Evolutionary conservation across 2,113 vertebrate genomes (phyloP).

Genomic region (Eublepharis macularius): DNA sequence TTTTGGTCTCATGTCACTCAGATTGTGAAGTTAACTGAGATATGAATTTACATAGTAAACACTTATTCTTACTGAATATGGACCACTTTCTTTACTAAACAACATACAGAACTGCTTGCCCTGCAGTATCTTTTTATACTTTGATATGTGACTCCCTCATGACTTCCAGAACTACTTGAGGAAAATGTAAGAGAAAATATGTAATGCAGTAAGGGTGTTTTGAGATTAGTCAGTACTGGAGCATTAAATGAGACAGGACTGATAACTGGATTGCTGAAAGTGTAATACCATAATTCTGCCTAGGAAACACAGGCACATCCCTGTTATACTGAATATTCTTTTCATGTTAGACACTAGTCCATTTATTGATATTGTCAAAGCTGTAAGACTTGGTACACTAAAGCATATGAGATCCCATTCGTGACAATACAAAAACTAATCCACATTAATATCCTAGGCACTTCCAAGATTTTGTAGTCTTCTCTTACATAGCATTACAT

Average conservation of each 20-base stretch:
- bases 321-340: background rate
- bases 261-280: background rate
- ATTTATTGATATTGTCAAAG: background rate
- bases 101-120: background rate
- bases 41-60: rapidly evolving
- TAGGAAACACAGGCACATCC: too few relatives aligned
- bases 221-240: background rate
- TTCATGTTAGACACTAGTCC: background rate
- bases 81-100: background rate
- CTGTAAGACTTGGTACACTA: background rate
- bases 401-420: background rate
- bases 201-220: background rate
- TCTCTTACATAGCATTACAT: background rate
- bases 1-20: rapidly evolving
- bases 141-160: background rate
- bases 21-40: rapidly evolving
- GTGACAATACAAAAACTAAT: background rate
- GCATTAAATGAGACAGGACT: background rate
- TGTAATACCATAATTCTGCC: background rate
- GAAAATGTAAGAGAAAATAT: background rate
- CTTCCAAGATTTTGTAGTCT: background rate
- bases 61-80: rapidly evolving
- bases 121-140: background rate
- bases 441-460: too few relatives aligned
- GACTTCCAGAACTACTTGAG: background rate